A percentile compares a stretch with the other conserved stretches of the same genome.
phyloP scores from a whole-genome alignment of 2,888 invertebrate species.

The Plagodis pulveraria region DNA sequence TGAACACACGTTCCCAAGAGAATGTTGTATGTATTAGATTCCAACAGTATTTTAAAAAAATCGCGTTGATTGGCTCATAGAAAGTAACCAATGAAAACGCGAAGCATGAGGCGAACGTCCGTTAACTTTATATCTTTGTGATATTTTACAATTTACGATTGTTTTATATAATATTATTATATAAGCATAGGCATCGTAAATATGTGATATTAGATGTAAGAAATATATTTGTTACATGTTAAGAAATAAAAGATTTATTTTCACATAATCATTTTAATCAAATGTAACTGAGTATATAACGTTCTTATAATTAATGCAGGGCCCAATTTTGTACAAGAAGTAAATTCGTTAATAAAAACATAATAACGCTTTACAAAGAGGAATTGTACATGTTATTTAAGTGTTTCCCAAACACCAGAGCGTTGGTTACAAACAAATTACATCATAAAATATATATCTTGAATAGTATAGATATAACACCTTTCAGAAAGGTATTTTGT shows the following conservation, averaged over 20 bases:
- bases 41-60: too few relatives aligned
- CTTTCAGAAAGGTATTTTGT: conserved; percentile 28
- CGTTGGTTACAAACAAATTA: conserved; percentile 1
- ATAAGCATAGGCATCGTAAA: too few relatives aligned
- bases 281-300: conserved; percentile 27
- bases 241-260: conserved; percentile 21
- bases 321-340: conserved; percentile 13
- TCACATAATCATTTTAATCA: conserved; percentile 31
- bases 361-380: background rate
- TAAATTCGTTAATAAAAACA: conserved; percentile 21
- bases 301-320: conserved; percentile 13
- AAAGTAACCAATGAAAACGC: too few relatives aligned
- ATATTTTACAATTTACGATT: too few relatives aligned
- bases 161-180: too few relatives aligned
- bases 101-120: too few relatives aligned
- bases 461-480: conserved; percentile 7
- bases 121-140: too few relatives aligned
- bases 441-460: conserved; percentile 8
- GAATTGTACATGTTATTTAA: background rate
- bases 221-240: background rate
- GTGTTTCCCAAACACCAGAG: conserved; percentile 10
- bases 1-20: too few relatives aligned
- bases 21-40: too few relatives aligned
- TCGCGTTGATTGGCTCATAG: too few relatives aligned
- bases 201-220: too few relatives aligned